Evolutionary conservation across 92 coral and sea anemone species (phyloP).

Genomic region (Desmophyllum pertusum): DNA sequence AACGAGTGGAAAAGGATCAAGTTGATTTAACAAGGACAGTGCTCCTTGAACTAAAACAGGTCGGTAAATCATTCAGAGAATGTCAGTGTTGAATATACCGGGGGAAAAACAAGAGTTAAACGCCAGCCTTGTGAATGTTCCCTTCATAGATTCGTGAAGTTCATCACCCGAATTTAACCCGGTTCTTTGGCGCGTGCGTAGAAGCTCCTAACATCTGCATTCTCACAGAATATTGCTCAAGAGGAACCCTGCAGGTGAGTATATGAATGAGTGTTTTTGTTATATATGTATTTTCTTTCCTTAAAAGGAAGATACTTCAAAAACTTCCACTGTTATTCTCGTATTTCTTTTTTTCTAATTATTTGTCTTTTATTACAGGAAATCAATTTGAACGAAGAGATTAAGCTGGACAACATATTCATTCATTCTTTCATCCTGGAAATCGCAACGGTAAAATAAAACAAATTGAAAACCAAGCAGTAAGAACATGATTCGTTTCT

Average conservation of each 20-base stretch:
- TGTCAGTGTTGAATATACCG: no score
- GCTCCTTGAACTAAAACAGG: constrained; percentile 91
- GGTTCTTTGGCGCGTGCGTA: constrained; percentile 90
- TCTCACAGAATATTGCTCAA: constrained; percentile 82
- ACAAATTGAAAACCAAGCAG: not conserved
- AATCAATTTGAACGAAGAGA: constrained; percentile 73
- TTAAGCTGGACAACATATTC: constrained; percentile 80
- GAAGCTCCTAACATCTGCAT: constrained; percentile 82
- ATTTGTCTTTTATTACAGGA: constrained; percentile 54
- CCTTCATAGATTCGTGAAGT: constrained; percentile 72
- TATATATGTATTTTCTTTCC: no score
- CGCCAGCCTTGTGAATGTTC: not conserved
- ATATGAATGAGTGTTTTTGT: not conserved
- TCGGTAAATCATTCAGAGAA: constrained; percentile 18
- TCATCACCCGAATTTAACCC: constrained; percentile 78
- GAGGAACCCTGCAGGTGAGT: constrained; percentile 82
- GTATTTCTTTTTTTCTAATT: not conserved
- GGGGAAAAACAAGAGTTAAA: no score
- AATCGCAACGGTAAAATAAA: constrained; percentile 78
- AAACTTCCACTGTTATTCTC: not conserved
- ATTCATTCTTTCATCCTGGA: constrained; percentile 77
- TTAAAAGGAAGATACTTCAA: not conserved
- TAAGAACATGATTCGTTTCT: no score
- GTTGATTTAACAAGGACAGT: constrained; percentile 75
- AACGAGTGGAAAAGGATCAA: constrained; percentile 54